Evolutionary conservation across 2,797 vertebrate species (phyloP), one percentile per base, ranked within the genome.

Genomic region (Dallia pectoralis): DNA sequence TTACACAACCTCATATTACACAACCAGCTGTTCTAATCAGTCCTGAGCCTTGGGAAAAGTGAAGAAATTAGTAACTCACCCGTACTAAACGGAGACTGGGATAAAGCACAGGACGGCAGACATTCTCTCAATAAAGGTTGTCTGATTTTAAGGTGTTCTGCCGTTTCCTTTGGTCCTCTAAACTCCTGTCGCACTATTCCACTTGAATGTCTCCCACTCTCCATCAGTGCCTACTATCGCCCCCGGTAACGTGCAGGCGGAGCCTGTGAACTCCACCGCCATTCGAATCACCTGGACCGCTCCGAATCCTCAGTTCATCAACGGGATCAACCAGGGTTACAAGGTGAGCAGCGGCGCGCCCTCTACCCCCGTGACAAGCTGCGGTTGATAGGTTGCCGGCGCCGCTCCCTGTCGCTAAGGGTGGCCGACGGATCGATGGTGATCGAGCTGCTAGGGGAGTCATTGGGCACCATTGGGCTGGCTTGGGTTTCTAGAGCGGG

Each of bases 281-380:
- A 95, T 99, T 78, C 96, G 96, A 77, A 97, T 98, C 82, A 97
- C 95, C 77, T 99, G 97, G 97, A 95, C 89, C 0, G 96, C 97
- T 9, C 97, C 97, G 18, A 99, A 97, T 87, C 97, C 97, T 15
- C 97, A 99, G 91, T 99, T 99, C 93, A 97, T 99, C 93, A 98
- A 99, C 0, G 97, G 97, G 80, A 98, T 99, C 92, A 99, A 99
- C 92, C 97, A 99, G 89, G 97, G 97, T 73, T 99, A 99, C 92
- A 99, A 98, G 97, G 97, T 98, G 88, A 82, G 87, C 8, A 62
- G 61, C 12, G 25, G 12, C 6, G 19, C 9, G 8, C 61, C 27
- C 16, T 62, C 27, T 15, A 62, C 15, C 1, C 1, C 12, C 15
- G 25, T 62, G 59, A 30, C 22, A 30, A 27, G 22, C 51, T 40